These are phyloP conservation scores for Gopherus flavomarginatus DNA, from an alignment of 2,113 vertebrate species.

Conservation along the genomic window DNA sequence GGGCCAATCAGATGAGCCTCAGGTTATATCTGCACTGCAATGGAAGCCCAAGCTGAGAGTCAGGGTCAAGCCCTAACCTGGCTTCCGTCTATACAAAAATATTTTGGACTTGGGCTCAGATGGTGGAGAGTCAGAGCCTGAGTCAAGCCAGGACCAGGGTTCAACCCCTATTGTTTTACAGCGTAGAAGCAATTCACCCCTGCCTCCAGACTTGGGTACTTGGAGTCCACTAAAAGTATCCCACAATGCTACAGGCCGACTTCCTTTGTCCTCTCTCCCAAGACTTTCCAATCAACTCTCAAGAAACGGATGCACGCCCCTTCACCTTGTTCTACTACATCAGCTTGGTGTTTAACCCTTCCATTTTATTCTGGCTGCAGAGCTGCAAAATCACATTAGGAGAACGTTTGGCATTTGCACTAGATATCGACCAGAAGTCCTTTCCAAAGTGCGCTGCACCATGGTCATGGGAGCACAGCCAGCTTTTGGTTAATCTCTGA, in stretches of 20 bases:
- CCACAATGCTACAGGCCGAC: neutral
- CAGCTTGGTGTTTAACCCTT: neutral
- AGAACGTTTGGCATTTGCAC: neutral
- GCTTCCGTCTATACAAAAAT: neutral
- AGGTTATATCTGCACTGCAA: neutral
- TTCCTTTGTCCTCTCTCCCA: neutral
- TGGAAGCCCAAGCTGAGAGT: neutral
- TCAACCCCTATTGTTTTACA: neutral
- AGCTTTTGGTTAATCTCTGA: neutral
- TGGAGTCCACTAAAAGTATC: neutral
- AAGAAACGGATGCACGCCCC: neutral
- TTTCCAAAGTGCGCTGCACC: neutral
- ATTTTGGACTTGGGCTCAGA: neutral
- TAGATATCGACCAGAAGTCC: neutral
- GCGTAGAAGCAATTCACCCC: neutral
- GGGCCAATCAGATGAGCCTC: slow-evolving; percentile 67
- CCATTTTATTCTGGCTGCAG: neutral
- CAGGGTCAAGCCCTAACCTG: neutral
- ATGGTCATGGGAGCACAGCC: neutral
- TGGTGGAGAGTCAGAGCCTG: neutral
- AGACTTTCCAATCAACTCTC: neutral
- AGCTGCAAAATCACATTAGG: neutral
- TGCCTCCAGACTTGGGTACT: neutral
- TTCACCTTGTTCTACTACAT: neutral
- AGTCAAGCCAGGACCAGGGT: neutral